These are phyloP conservation scores for Eupithecia centaureata DNA, from an alignment of 2,888 invertebrate species.

Conservation along the genomic window DNA sequence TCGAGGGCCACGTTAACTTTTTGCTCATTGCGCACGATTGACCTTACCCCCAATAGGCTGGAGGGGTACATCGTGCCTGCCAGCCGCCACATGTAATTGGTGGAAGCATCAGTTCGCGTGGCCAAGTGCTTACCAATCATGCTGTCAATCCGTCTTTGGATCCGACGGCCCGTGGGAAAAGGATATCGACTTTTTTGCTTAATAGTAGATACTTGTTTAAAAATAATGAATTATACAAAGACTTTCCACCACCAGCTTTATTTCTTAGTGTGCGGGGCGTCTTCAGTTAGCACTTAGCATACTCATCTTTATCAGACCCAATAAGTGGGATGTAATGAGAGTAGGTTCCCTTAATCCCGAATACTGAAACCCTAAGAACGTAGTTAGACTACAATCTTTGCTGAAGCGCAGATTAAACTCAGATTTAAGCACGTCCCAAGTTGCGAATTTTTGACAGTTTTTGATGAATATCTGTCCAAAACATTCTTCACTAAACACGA, in stretches of 20 bases:
- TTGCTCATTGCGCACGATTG: constrained; percentile 39
- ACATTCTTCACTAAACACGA: no score
- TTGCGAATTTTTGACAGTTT: no score
- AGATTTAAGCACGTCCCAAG: no score
- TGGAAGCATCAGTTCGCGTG: constrained; percentile 62
- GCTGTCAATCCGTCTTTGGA: constrained; percentile 70
- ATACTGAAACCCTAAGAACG: no score
- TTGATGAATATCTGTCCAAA: no score
- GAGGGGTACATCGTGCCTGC: constrained; percentile 71
- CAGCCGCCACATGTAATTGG: constrained; percentile 75
- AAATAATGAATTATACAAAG: background rate
- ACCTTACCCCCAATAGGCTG: constrained; percentile 44
- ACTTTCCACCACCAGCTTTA: background rate
- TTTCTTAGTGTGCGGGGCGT: background rate
- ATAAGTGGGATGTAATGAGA: no score
- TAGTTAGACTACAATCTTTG: no score
- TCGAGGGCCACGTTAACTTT: constrained; percentile 18
- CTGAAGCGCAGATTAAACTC: no score
- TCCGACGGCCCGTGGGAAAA: constrained; percentile 65
- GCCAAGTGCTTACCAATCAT: constrained; percentile 74
- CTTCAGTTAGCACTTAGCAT: no score
- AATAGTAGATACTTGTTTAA: constrained; percentile 7
- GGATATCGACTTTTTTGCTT: constrained; percentile 48
- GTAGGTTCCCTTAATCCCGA: no score
- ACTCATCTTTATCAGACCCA: no score